Base-by-base conservation (phyloP, 2,113 vertebrate genomes). In the Chamaetylas fuelleborni region DNA sequence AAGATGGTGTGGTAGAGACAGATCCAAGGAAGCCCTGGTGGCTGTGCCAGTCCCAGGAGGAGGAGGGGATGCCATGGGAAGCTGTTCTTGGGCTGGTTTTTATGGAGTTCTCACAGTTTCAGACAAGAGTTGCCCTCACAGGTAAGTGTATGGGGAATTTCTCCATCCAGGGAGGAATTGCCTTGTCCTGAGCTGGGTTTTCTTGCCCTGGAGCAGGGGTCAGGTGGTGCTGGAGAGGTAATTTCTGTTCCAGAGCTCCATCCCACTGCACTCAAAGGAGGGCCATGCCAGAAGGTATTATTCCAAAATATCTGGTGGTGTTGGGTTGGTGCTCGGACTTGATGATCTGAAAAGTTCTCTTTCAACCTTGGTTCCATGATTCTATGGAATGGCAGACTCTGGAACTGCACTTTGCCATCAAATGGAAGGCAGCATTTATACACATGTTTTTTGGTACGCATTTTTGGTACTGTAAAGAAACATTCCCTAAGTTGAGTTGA, bases 101-200 rank as follows among this genome's bases (percentile, higher is more conserved):
- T 23, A 26, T 24, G 40, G n/a, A 31, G 2, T n/a, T 6, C 51
- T 38, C 38, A 19, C 15, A 11, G 53, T 65, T 58, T 43, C 54
- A 67, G 65, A 38, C 70, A 33, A 50, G 40, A 4, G 43, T 79
- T 50, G 4, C 42, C 17, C 0, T 33, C 16, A 13, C 87, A 96
- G 96, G 95, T 96, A 95, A 95, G 94, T 91, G 81, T 28, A 4
- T 6, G 5, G 45, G 20, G 26, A 25, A 4, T 82, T 89, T 60
- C 65, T 85, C 84, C 47, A 1, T 38, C 23, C 19, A 48, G 81
- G 45, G 61, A 71, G 62, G 83, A 60, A 61, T 6, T 8, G 60
- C 64, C 23, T 43, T 6, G 22, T 38, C 5, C 36, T 5, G 65
- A 79, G 48, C 24, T 62, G 54, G 2, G 0, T 47, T 60, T 17